These are phyloP conservation scores for Leucophora obtusa DNA, from an alignment of 2,888 invertebrate species.

Conservation along the genomic window DNA sequence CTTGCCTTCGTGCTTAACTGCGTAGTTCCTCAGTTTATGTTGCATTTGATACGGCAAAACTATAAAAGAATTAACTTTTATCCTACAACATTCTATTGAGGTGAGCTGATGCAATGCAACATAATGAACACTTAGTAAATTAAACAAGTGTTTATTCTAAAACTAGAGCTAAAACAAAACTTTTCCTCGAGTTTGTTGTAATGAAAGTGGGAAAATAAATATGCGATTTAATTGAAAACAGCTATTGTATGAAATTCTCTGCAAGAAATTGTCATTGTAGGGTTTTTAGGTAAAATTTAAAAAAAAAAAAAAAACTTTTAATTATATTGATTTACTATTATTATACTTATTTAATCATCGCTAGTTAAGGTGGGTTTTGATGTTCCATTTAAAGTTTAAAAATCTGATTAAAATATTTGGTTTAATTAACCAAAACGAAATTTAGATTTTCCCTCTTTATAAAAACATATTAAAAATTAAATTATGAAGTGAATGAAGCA, in stretches of 20 bases:
- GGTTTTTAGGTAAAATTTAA: no score
- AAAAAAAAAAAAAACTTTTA: no score
- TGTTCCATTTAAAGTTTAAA: conserved; percentile 1
- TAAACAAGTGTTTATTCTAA: conserved; percentile 16
- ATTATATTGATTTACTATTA: no score
- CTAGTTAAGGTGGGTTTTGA: conserved; percentile 13
- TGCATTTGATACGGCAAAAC: neutral
- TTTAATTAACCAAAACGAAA: conserved; percentile 41
- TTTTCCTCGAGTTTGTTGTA: neutral
- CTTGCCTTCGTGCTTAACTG: no score
- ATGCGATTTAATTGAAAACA: neutral
- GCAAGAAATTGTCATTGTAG: no score
- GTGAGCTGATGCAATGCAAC: neutral
- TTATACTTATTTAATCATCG: conserved; percentile 7
- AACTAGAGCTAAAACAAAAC: conserved; percentile 3
- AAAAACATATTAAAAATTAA: conserved; percentile 28
- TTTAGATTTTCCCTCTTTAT: neutral
- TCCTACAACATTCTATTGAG: no score
- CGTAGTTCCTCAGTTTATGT: no score
- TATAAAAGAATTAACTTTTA: neutral
- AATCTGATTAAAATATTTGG: conserved; percentile 19
- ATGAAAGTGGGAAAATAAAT: neutral
- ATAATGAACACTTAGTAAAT: conserved; percentile 30
- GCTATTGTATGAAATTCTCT: no score
- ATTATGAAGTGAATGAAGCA: conserved; percentile 49